These are phyloP conservation scores for Parthenolecanium corni DNA, from an alignment of 2,888 invertebrate species.

Conservation along the genomic window DNA sequence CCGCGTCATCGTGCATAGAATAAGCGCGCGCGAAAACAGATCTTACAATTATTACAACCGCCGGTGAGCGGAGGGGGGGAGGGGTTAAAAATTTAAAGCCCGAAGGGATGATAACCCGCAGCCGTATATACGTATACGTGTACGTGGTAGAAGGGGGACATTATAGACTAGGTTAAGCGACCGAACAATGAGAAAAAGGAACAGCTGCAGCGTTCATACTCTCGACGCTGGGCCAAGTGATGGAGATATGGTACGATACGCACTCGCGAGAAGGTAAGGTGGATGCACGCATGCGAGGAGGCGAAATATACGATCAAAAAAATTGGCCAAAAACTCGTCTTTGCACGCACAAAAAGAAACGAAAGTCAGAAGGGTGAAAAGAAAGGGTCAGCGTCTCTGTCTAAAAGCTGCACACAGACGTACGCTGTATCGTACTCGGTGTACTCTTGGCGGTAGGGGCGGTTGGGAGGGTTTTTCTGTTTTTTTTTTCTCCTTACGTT, in stretches of 20 bases:
- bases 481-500: background rate
- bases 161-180: background rate
- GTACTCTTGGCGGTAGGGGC: background rate
- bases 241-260: conserved; percentile 10
- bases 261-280: conserved; percentile 16
- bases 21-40: background rate
- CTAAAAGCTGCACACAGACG: background rate
- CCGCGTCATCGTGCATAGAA: too few species aligned
- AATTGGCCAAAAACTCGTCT: conserved; percentile 28
- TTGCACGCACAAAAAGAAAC: conserved; percentile 18
- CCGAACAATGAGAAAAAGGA: conserved; percentile 27
- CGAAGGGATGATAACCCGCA: background rate
- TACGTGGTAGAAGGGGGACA: background rate
- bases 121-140: too few species aligned
- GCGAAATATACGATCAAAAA: conserved; percentile 21
- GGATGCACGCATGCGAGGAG: conserved; percentile 17
- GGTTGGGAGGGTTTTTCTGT: too few species aligned
- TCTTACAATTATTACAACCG: background rate
- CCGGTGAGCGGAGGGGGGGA: too few species aligned
- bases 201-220: conserved; percentile 17
- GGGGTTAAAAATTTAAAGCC: too few species aligned
- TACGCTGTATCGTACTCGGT: background rate
- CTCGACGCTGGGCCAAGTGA: conserved; percentile 23
- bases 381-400: conserved; percentile 8
- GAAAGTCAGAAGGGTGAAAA: too few species aligned